Evolutionary conservation across 2,888 invertebrate genomes (phyloP), one percentile per base, ranked within the genome.

Genomic region (Aleiodes alternator): DNA sequence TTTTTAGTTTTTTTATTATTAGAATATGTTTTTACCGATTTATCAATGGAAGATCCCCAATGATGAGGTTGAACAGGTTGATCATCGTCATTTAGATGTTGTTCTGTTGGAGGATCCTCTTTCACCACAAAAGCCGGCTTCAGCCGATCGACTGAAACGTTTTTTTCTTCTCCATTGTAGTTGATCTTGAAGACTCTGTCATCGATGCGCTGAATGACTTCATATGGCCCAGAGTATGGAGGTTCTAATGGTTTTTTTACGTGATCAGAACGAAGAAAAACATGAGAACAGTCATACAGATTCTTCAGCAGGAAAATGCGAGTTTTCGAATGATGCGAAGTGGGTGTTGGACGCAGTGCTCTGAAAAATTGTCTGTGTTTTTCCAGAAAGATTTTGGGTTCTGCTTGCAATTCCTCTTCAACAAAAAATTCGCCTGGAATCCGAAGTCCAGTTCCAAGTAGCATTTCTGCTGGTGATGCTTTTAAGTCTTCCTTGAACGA

Each of bases 181-280:
- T 76, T 29, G 14, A 80, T 68, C 12, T 69, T 43, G 61, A 71
- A 79, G 0, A 73, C 9, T 5, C 23, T 6, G 3, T 79, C 76
- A 0, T 48, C 50, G 5, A 75, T 43, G 14, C 77, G 53, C 29
- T 75, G 48, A 1, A 72, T 16, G 2, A 81, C 59, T 57, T 75
- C 50, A 48, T 74, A 73, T 0, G 79, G 80, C 5, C 77, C 79
- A 12, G 34, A 68, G 56, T 81, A 81, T 0, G 78, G 79, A 1
- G 57, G 73, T 43, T 81, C 77, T 0, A 80, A 34, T 1, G 78
- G 80, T 50, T 69, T 51, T 59, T 76, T 77, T 0, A 76, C 76
- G 3, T 57, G 70, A n/a, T 78, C 80, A 6, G 14, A n/a, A 4
- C 76, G 29, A 0, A 78, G 4, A 8, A 78, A 76, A 0, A 75